phyloP scores from a whole-genome alignment of 2,888 invertebrate species.

The Nephrotoma flavescens region DNA sequence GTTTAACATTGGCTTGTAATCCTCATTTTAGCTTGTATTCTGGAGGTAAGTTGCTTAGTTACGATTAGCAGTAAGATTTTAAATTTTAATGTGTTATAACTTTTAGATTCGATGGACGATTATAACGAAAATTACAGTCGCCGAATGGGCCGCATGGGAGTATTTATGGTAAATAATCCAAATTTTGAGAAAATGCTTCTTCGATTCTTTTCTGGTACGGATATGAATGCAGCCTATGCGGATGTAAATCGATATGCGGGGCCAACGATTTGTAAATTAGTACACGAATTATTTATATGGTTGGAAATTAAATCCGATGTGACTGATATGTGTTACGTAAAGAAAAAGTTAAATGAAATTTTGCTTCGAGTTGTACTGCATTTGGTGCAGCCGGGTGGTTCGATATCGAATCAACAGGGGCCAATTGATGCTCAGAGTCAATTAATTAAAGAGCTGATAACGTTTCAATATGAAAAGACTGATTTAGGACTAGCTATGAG shows the following conservation, averaged over 20 bases:
- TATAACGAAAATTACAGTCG: constrained; percentile 10
- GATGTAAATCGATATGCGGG: constrained; percentile 40
- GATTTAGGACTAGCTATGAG: constrained; percentile 57
- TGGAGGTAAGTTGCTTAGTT: background rate
- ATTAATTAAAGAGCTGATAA: constrained; percentile 48
- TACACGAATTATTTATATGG: constrained; percentile 55
- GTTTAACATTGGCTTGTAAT: constrained; percentile 53
- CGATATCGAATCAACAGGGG: constrained; percentile 45
- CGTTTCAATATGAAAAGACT: constrained; percentile 44
- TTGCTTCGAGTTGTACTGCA: constrained; percentile 56
- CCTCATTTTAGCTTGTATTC: constrained; percentile 28
- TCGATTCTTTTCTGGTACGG: constrained; percentile 47
- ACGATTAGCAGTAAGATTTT: background rate
- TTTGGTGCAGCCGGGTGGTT: constrained; percentile 51
- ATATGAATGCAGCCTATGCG: constrained; percentile 31
- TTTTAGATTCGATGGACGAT: constrained; percentile 15
- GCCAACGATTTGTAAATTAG: constrained; percentile 56
- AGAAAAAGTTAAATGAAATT: constrained; percentile 37
- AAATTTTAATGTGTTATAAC: constrained; percentile 15
- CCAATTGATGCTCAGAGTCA: constrained; percentile 64
- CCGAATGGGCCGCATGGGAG: constrained; percentile 37
- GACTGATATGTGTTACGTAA: constrained; percentile 35
- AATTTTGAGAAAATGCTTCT: constrained; percentile 49
- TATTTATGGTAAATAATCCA: constrained; percentile 43
- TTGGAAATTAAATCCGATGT: constrained; percentile 51